A percentile compares a stretch with the other conserved stretches of the same genome.
Conservation (phyloP, 2,888 invertebrate species). For the Drosophila putrida region DNA sequence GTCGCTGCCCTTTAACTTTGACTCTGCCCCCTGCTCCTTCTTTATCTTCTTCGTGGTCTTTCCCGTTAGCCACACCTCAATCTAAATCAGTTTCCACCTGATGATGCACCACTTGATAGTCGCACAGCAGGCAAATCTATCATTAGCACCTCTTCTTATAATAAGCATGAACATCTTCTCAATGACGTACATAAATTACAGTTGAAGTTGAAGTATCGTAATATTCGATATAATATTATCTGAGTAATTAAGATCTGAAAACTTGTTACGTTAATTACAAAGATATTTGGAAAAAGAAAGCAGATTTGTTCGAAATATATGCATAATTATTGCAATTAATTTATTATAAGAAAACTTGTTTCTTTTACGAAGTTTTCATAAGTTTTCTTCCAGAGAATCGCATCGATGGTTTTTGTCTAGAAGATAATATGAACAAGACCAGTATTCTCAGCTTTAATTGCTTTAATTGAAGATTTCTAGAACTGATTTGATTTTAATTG, state of each 20-base stretch:
- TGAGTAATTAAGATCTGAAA: background rate
- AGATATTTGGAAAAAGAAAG: no score
- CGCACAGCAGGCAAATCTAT: conserved; percentile 39
- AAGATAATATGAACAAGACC: no score
- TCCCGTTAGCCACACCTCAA: conserved; percentile 21
- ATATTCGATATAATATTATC: conserved; percentile 6
- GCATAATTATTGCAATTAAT: background rate
- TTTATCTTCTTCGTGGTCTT: conserved; percentile 12
- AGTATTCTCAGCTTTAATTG: no score
- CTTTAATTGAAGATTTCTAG: no score
- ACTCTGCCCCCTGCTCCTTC: conserved; percentile 27
- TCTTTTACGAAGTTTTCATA: background rate
- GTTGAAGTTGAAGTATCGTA: background rate
- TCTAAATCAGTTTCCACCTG: conserved; percentile 42
- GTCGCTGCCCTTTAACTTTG: conserved; percentile 68
- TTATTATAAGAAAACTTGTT: background rate
- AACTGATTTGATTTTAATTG: no score
- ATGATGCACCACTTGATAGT: conserved; percentile 54
- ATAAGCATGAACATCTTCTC: conserved; percentile 11
- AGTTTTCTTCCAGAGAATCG: no score
- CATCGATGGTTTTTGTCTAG: no score
- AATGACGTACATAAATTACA: conserved; percentile 10
- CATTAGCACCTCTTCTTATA: conserved; percentile 44
- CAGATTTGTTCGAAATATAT: background rate
- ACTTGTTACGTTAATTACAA: background rate